These are phyloP conservation scores for Dynastes tityus DNA, from an alignment of 2,888 invertebrate species.

Conservation along the genomic window DNA sequence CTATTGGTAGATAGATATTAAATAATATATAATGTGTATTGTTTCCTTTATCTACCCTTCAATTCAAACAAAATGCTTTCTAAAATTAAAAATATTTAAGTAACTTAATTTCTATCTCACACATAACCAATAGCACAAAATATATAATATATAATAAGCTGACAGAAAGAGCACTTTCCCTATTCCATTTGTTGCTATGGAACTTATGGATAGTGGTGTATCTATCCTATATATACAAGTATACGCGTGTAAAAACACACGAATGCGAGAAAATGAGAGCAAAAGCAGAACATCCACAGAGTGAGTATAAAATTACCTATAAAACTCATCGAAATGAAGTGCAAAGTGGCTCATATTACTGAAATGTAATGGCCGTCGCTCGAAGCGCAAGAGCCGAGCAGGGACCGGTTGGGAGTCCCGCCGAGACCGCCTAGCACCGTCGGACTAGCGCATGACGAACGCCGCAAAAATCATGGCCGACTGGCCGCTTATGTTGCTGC, in stretches of 20 bases:
- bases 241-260: slow-evolving; percentile 11
- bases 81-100: too few species aligned
- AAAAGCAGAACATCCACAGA: slow-evolving; percentile 32
- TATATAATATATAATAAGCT: too few species aligned
- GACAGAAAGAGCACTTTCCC: too few species aligned
- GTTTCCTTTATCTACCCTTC: too few species aligned
- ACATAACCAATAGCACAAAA: too few species aligned
- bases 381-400: slow-evolving; percentile 65
- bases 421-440: slow-evolving; percentile 59
- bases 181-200: too few species aligned
- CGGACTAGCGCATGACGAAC: slow-evolving; percentile 58
- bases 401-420: slow-evolving; percentile 68
- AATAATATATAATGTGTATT: too few species aligned
- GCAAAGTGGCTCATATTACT: slow-evolving; percentile 68
- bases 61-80: too few species aligned
- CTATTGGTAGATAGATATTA: too few species aligned
- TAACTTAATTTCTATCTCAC: background rate
- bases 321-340: slow-evolving; percentile 69
- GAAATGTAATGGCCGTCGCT: slow-evolving; percentile 69
- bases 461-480: slow-evolving; percentile 51
- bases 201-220: too few species aligned
- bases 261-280: slow-evolving; percentile 14
- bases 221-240: background rate
- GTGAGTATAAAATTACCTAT: slow-evolving; percentile 57
- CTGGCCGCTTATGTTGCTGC: background rate